A percentile compares a stretch with the other conserved stretches of the same genome.
Conservation (phyloP, 2,113 vertebrate species). For the Patagioenas fasciata region DNA sequence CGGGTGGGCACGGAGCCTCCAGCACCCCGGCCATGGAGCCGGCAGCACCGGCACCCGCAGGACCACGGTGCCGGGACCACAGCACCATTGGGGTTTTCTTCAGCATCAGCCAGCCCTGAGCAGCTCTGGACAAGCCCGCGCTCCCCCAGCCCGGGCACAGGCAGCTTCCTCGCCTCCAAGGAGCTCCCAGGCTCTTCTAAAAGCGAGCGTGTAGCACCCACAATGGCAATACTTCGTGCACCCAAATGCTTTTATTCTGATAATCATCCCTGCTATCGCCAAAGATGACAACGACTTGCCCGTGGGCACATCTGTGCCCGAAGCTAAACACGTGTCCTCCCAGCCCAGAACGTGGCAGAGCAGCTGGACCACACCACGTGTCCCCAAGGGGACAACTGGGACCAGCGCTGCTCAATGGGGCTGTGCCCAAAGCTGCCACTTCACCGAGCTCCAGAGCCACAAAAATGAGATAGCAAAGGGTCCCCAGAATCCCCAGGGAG, state of each 20-base stretch:
- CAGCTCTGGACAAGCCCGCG: not conserved
- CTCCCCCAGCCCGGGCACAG: fast-evolving
- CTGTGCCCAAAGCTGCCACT: not conserved
- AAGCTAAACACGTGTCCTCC: not conserved
- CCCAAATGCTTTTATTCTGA: not conserved
- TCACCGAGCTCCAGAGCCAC: not conserved
- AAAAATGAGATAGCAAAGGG: not conserved
- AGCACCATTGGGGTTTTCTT: fast-evolving
- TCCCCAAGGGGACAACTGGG: not conserved
- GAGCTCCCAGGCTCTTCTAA: not conserved
- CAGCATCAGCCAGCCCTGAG: not conserved
- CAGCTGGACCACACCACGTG: fast-evolving
- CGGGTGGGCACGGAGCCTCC: fast-evolving
- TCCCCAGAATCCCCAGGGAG: not conserved
- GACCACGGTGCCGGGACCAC: fast-evolving
- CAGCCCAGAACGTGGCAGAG: fast-evolving
- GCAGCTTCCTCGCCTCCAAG: fast-evolving
- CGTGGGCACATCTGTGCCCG: not conserved
- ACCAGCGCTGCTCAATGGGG: fast-evolving
- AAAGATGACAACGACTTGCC: fast-evolving
- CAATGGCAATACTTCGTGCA: fast-evolving
- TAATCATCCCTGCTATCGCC: not conserved
- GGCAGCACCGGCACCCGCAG: fast-evolving
- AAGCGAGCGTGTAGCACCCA: fast-evolving
- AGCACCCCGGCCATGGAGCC: fast-evolving